Conservation (phyloP, 1,140 invertebrate species). For the Hesperophylax magnus region DNA sequence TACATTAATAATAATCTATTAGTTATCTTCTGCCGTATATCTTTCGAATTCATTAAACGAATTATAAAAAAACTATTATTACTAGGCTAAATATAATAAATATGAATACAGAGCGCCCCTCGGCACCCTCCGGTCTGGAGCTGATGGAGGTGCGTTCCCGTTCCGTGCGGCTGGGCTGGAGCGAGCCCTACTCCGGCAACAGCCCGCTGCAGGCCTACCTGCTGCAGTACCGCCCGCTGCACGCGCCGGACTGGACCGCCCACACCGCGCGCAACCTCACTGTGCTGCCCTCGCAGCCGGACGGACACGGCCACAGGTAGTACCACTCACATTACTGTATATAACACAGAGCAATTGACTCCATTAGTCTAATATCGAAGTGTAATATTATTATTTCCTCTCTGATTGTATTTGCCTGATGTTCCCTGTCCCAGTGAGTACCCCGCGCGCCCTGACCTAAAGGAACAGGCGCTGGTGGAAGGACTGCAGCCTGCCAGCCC, state of each 20-base stretch:
- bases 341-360: too few species aligned
- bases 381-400: too few species aligned
- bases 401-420: too few species aligned
- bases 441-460: neutral
- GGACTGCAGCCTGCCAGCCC: slow-evolving; percentile 82
- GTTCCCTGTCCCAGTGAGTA: too few species aligned
- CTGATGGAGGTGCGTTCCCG: slow-evolving; percentile 80
- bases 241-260: slow-evolving; percentile 61
- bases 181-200: slow-evolving; percentile 84
- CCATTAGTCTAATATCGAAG: too few species aligned
- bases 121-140: slow-evolving; percentile 77
- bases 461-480: slow-evolving; percentile 69
- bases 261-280: slow-evolving; percentile 60
- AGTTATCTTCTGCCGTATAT: too few species aligned
- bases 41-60: too few species aligned
- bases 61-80: too few species aligned
- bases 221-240: slow-evolving; percentile 75
- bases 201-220: slow-evolving; percentile 84
- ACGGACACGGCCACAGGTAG: neutral
- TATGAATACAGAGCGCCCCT: slow-evolving; percentile 76
- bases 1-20: too few species aligned
- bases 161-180: slow-evolving; percentile 81
- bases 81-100: too few species aligned
- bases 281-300: neutral
- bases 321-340: neutral